Base-by-base conservation (phyloP, 1,140 invertebrate species). In the Bombus waltoni region DNA sequence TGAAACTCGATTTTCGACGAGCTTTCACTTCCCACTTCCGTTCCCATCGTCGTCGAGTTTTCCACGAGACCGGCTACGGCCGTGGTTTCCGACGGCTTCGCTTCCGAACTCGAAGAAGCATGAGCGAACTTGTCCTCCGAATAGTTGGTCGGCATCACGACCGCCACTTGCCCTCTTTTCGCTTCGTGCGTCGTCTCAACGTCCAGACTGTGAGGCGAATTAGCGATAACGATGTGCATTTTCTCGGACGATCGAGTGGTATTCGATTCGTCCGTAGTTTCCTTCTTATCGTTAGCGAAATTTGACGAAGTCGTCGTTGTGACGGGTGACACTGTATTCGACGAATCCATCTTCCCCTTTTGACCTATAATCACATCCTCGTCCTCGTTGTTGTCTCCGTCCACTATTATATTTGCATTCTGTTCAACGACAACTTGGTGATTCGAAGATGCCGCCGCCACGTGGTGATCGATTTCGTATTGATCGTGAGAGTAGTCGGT, bases 381-480 rank as follows among this genome's bases (percentile, higher is more conserved):
- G 5, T 92, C 91, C 10, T 91, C 89, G 10, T 91, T 85, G 62
- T 28, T 84, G 0, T 91, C 89, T 0, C 80, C 91, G 35, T 93
- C 92, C 28, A 93, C 93, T 38, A 93, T 93, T 2, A 94, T 93
- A 40, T 93, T 93, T 0, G 93, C 91, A 65, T 93, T 93, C 59
- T 93, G 93, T 1, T 91, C 89, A 13, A 94, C 75, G 11, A 94
- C 83, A 1, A 94, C 90, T 47, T 93, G 91, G 57, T 93, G 93
- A 81, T 90, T 92, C 32, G 90, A 89, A 3, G 93, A 94, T 0
- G 87, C 92, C 0, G 88, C 92, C 1, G 92, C 86, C 11, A 73
- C 81, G 25, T 94, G 92, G 68, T 93, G 93, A 74, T 93, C 92
- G 18, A 87, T 42, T 0, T 91, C 89, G 59, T 92, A 92, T 0